These are phyloP conservation scores for Craterocephalus amniculus DNA, from an alignment of 2,797 vertebrate genomes.

Conservation along the genomic window DNA sequence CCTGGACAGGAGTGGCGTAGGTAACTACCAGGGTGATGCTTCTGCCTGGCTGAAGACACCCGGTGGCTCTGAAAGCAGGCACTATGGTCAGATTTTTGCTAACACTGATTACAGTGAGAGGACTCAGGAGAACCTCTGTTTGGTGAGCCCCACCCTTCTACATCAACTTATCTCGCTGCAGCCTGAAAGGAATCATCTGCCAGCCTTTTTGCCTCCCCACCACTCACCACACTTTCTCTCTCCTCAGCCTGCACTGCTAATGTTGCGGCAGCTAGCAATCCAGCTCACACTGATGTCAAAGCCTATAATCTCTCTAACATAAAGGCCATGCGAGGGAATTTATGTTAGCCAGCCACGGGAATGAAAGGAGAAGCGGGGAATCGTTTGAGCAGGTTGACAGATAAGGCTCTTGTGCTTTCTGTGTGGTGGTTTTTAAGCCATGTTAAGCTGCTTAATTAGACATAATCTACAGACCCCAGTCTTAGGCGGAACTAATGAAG, in stretches of 20 bases:
- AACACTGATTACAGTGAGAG: conserved; percentile 35
- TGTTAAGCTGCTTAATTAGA: conserved; percentile 88
- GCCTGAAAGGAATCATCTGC: conserved; percentile 69
- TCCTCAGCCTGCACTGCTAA: conserved; percentile 46
- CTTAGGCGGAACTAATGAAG: conserved; percentile 86
- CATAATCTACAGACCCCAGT: conserved; percentile 86
- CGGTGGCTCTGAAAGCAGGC: conserved; percentile 17
- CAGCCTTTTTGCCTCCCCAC: conserved; percentile 55
- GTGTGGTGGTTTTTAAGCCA: conserved; percentile 83
- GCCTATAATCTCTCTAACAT: conserved; percentile 77
- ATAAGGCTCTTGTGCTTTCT: conserved; percentile 84
- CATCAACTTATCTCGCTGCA: conserved; percentile 55
- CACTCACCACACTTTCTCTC: conserved; percentile 50
- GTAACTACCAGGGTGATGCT: neutral
- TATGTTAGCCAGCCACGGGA: conserved; percentile 73
- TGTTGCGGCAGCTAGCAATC: conserved; percentile 63
- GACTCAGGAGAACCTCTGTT: conserved; percentile 42
- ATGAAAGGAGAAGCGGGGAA: conserved; percentile 79
- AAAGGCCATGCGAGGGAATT: conserved; percentile 78
- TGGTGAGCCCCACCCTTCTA: conserved; percentile 59
- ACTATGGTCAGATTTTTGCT: conserved; percentile 28
- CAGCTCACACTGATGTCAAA: conserved; percentile 65
- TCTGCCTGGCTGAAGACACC: neutral
- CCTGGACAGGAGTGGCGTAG: conserved; percentile 11
- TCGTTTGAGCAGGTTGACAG: conserved; percentile 86